These are phyloP conservation scores for Hipposideros armiger DNA, from an alignment of 2,113 vertebrate species.

Conservation along the genomic window DNA sequence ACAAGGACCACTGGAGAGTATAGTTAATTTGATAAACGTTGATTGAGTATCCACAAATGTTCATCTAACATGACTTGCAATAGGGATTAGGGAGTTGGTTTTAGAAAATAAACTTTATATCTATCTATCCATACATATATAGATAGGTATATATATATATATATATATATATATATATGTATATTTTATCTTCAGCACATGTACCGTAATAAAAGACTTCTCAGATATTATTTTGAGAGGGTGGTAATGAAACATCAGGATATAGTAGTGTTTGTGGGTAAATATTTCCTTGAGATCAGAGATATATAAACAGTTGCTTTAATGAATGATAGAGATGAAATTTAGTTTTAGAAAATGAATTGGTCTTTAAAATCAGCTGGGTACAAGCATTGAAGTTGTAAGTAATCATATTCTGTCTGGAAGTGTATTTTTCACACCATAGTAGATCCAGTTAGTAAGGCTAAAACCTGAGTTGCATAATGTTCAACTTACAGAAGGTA, in stretches of 20 bases:
- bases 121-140: background rate
- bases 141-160: too few species aligned
- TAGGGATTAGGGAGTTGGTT: background rate
- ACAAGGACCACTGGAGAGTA: background rate
- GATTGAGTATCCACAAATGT: background rate
- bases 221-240: background rate
- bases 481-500: background rate
- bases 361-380: constrained; percentile 10
- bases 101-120: background rate
- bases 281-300: background rate
- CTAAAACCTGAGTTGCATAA: background rate
- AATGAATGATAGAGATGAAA: background rate
- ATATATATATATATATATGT: background rate
- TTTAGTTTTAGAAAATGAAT: constrained; percentile 6
- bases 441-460: background rate
- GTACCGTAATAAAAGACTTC: background rate
- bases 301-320: constrained; percentile 14
- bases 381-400: background rate
- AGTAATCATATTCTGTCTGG: background rate
- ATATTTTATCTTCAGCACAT: constrained; percentile 7
- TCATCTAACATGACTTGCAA: background rate
- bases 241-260: background rate
- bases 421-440: background rate
- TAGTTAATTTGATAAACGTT: background rate
- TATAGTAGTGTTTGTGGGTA: background rate